phyloP scores from a whole-genome alignment of 1,140 invertebrate genomes.

The Diorhabda carinulata region DNA sequence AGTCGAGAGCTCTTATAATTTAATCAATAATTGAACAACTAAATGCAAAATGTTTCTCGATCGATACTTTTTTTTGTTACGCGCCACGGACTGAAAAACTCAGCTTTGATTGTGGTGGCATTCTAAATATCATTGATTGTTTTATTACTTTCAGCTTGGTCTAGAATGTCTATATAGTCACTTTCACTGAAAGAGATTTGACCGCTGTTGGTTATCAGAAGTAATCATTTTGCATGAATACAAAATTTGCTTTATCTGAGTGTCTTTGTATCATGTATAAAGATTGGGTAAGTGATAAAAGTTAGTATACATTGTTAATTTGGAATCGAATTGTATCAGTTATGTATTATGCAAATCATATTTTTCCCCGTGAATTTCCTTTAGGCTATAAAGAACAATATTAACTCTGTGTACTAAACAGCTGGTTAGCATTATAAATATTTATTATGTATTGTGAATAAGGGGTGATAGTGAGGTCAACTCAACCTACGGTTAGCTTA shows the following conservation, averaged over 20 bases:
- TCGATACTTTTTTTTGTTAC: too few species aligned
- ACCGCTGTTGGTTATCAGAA: background rate
- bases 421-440: constrained; percentile 36
- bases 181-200: background rate
- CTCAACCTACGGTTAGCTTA: background rate
- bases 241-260: too few species aligned
- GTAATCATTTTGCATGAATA: too few species aligned
- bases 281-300: too few species aligned
- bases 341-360: constrained; percentile 40
- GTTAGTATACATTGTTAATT: too few species aligned
- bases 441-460: constrained; percentile 27
- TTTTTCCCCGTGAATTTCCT: constrained; percentile 37
- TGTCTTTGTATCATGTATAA: too few species aligned
- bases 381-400: constrained; percentile 39
- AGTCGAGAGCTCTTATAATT: too few species aligned
- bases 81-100: too few species aligned
- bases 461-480: constrained; percentile 14
- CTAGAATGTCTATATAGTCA: background rate
- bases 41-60: too few species aligned
- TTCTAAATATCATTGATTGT: too few species aligned
- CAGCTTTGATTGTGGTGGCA: too few species aligned
- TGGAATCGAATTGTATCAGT: constrained; percentile 8
- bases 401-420: constrained; percentile 36
- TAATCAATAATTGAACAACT: too few species aligned
- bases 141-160: background rate